Conservation (phyloP, 2,797 vertebrate species). For the Neosilurus mollespiculum region DNA sequence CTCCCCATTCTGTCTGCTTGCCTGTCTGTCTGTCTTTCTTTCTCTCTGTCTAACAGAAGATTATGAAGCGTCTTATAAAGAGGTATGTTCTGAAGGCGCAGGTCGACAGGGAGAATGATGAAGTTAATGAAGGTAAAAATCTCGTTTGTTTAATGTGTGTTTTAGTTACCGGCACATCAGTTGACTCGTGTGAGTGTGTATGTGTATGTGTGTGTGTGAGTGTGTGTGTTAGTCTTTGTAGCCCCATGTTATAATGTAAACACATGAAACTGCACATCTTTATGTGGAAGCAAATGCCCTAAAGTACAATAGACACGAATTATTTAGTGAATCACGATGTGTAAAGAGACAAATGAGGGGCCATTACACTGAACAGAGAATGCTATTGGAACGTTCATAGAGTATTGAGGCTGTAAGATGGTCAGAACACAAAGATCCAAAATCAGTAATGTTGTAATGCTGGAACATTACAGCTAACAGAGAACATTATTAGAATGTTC, state of each 20-base stretch:
- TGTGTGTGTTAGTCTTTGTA: not conserved
- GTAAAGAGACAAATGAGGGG: not conserved
- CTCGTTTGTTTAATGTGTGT: slow-evolving; percentile 28
- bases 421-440: not conserved
- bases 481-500: not conserved
- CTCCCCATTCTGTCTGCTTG: not conserved
- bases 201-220: slow-evolving; percentile 4
- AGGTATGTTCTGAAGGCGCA: slow-evolving; percentile 96
- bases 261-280: not conserved
- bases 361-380: not conserved
- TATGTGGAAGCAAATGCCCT: not conserved
- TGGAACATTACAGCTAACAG: too few relatives aligned
- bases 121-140: slow-evolving; percentile 93
- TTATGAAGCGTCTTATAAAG: slow-evolving; percentile 97
- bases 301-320: not conserved
- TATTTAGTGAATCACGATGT: not conserved
- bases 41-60: slow-evolving; percentile 78
- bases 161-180: not conserved
- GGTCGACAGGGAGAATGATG: slow-evolving; percentile 93
- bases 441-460: not conserved
- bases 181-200: not conserved
- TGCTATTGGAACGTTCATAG: not conserved
- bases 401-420: not conserved
- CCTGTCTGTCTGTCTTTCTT: not conserved
- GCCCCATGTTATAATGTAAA: too few relatives aligned